These are phyloP conservation scores for Panagrolaimus sp. DNA, from an alignment of 1,140 invertebrate species.

Conservation along the genomic window DNA sequence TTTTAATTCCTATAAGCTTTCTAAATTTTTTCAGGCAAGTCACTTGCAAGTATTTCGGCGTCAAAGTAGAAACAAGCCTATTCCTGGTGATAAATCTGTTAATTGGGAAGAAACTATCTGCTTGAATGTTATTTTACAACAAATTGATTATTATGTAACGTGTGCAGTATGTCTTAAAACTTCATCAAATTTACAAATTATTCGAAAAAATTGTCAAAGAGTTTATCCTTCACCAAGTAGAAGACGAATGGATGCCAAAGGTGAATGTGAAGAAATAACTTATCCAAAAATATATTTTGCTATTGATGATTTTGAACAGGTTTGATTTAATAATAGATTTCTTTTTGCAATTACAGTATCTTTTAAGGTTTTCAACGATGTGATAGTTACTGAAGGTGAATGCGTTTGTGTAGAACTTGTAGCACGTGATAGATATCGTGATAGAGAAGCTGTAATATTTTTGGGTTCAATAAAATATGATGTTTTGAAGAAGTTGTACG, in stretches of 20 bases:
- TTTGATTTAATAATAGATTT: conserved; percentile 58
- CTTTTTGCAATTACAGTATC: not conserved
- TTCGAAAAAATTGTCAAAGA: conserved; percentile 80
- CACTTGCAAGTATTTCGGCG: conserved; percentile 72
- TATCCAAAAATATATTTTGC: conserved; percentile 98
- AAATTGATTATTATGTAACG: conserved; percentile 91
- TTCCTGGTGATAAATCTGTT: conserved; percentile 79
- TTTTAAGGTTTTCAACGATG: conserved; percentile 78
- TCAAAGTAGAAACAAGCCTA: conserved; percentile 88
- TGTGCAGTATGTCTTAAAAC: conserved; percentile 93
- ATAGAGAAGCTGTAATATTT: conserved; percentile 81
- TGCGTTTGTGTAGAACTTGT: conserved; percentile 96
- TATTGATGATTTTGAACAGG: conserved; percentile 98
- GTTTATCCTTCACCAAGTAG: conserved; percentile 94
- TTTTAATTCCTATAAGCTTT: conserved; percentile 32
- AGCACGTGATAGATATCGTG: conserved; percentile 73
- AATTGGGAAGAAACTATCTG: conserved; percentile 99
- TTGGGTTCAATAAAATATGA: conserved; percentile 93
- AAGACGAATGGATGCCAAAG: conserved; percentile 93
- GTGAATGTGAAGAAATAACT: conserved; percentile 92
- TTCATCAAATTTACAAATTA: conserved; percentile 85
- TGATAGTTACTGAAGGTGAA: conserved; percentile 87
- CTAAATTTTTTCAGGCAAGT: conserved; percentile 16
- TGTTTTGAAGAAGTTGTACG: conserved; percentile 89
- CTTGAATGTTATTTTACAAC: conserved; percentile 93